Conservation (phyloP, 2,888 invertebrate species). For the Pyrochroa serraticornis region DNA sequence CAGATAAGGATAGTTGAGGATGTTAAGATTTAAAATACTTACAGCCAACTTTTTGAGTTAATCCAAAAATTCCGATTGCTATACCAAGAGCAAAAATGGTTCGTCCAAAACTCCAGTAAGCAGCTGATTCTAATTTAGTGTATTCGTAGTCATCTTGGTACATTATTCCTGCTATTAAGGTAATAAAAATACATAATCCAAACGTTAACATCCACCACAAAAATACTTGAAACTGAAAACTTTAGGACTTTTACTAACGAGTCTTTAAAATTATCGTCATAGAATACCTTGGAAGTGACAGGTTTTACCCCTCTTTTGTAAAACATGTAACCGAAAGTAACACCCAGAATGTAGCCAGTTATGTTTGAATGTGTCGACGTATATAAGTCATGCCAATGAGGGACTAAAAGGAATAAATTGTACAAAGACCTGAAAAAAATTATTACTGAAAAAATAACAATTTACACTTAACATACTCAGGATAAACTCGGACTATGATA, state of each 20-base stretch:
- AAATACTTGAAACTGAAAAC: slow-evolving; percentile 40
- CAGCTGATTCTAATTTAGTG: slow-evolving; percentile 53
- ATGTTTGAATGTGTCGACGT: slow-evolving; percentile 42
- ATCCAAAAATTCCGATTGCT: slow-evolving; percentile 37
- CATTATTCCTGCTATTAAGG: slow-evolving; percentile 41
- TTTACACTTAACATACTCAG: slow-evolving; percentile 37
- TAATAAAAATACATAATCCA: slow-evolving; percentile 39
- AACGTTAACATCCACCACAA: slow-evolving; percentile 46
- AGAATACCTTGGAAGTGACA: slow-evolving; percentile 35
- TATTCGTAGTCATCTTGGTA: slow-evolving; percentile 49
- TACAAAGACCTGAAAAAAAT: slow-evolving; percentile 38
- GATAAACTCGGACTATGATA: slow-evolving; percentile 40
- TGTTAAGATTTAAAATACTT: neutral
- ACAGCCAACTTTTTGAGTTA: slow-evolving; percentile 42
- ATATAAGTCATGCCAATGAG: slow-evolving; percentile 40
- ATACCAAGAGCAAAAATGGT: slow-evolving; percentile 31
- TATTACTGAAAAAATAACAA: slow-evolving; percentile 1
- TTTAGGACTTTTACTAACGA: neutral
- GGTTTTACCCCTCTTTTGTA: slow-evolving; percentile 31
- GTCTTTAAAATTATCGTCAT: neutral
- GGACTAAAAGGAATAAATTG: slow-evolving; percentile 29
- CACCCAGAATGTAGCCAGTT: slow-evolving; percentile 40
- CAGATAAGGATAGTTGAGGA: too few species aligned
- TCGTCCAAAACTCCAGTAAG: slow-evolving; percentile 51
- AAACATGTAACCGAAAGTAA: slow-evolving; percentile 43